Evolutionary conservation across 1,140 invertebrate genomes (phyloP).

Genomic region (Eueides isabella): DNA sequence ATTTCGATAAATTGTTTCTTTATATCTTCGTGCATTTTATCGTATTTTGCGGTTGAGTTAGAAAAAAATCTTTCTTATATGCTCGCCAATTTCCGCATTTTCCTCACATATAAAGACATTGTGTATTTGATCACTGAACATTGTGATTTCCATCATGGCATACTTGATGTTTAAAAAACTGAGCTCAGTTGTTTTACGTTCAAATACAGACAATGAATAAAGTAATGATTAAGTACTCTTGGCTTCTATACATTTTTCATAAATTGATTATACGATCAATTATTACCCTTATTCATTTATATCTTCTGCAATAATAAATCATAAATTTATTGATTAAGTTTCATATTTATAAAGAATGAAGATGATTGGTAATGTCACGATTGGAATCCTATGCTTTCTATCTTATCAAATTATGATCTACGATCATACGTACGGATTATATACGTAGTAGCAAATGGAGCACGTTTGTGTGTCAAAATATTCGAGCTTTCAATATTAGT

Average conservation of each 20-base stretch:
- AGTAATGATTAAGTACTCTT: too few species aligned
- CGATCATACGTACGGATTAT: background rate
- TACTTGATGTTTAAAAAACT: too few species aligned
- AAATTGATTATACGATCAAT: too few species aligned
- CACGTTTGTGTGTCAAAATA: background rate
- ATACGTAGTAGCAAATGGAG: background rate
- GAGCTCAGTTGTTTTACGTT: too few species aligned
- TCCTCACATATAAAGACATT: too few species aligned
- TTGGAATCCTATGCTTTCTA: conserved; percentile 28
- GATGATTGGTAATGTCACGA: conserved; percentile 21
- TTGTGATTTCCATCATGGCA: too few species aligned
- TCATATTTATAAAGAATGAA: background rate
- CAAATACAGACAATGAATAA: too few species aligned
- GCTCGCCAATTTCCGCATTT: background rate
- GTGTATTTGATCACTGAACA: too few species aligned
- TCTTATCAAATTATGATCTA: conserved; percentile 22
- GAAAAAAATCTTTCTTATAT: background rate
- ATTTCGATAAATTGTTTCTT: conserved; percentile 7
- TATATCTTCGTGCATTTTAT: conserved; percentile 3
- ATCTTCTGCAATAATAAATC: too few species aligned
- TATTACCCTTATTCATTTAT: too few species aligned
- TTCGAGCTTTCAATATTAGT: background rate
- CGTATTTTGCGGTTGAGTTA: conserved; percentile 3
- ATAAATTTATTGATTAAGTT: background rate
- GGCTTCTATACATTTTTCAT: too few species aligned